Percentiles rank a stretch among this genome's conserved stretches.
Conservation (phyloP, 1,140 invertebrate genomes). For the Latrodectus geometricus region DNA sequence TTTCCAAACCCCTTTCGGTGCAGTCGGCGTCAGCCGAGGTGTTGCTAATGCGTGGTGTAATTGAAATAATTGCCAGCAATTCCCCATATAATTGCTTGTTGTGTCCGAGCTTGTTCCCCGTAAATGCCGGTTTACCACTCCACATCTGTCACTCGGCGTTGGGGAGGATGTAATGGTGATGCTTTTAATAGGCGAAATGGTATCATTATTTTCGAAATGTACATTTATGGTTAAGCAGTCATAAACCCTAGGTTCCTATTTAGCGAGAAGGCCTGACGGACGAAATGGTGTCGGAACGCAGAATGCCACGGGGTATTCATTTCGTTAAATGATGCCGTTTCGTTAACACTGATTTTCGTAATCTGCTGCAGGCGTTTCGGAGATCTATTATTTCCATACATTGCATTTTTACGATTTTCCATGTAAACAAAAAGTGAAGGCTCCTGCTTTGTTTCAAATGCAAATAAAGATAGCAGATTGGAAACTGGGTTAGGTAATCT, state of each 20-base stretch:
- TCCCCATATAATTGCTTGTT: constrained; percentile 44
- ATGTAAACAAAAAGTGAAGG: too few species aligned
- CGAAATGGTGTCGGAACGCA: too few species aligned
- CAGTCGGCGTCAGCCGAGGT: not conserved
- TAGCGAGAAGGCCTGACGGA: too few species aligned
- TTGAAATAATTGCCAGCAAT: constrained; percentile 49
- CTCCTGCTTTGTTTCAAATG: too few species aligned
- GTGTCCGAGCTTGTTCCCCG: constrained; percentile 15
- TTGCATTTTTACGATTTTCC: too few species aligned
- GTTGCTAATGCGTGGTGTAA: constrained; percentile 15
- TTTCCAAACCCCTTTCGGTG: not conserved
- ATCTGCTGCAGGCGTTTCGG: too few species aligned
- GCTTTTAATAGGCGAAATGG: constrained; percentile 33
- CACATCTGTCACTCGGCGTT: constrained; percentile 38
- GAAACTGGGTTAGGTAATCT: too few species aligned
- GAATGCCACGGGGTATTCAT: too few species aligned
- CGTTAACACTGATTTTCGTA: too few species aligned
- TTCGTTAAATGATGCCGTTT: too few species aligned
- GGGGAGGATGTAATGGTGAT: constrained; percentile 38
- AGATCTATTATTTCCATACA: too few species aligned
- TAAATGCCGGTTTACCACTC: not conserved
- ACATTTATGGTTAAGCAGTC: constrained; percentile 21
- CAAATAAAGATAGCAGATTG: too few species aligned
- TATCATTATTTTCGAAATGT: constrained; percentile 42
- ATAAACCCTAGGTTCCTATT: not conserved